Evolutionary conservation across 2,888 invertebrate genomes (phyloP), one percentile per base, ranked within the genome.

Genomic region (Autographa pulchrina): DNA sequence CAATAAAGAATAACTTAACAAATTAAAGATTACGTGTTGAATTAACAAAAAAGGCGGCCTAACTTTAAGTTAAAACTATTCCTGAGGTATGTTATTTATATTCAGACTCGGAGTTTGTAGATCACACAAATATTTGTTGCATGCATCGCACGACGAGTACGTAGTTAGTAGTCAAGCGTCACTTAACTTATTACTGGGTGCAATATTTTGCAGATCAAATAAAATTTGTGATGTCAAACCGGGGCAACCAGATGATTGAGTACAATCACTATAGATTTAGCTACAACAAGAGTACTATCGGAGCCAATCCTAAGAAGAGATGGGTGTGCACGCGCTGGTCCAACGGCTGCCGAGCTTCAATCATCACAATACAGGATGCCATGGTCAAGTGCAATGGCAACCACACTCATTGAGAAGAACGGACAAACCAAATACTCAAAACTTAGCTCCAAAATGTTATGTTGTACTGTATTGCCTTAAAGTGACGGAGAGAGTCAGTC

Each of bases 311-410:
- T 0, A 88, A 70, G 54, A 85, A 81, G 18, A 84, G 88, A 60
- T 91, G 92, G 88, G 80, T 89, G 58, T 89, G 92, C 66, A 88
- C 88, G 35, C 80, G 75, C 20, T 78, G 87, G 74, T 77, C 84
- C 18, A 62, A 65, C 14, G 80, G 83, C 7, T 92, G 92, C 62
- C 75, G 80, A 25, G 90, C 91, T 0, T 87, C 82, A 56, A 71
- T 91, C 11, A 80, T 80, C 18, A 90, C 91, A 0, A 61, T 73
- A 5, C 74, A 84, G 7, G 79, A 79, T 43, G 11, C 72, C 5
- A 85, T 90, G 20, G 18, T 85, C 20, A 86, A 82, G 71, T 77
- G 65, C n/a, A 69, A 73, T 41, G 71, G 78, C 54, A 43, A 70
- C 5, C 90, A 90, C 70, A 83, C 82, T 58, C 90, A 90, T 70